Conservation (phyloP, 2,113 vertebrate genomes). For the Mionectes macconnelli region DNA sequence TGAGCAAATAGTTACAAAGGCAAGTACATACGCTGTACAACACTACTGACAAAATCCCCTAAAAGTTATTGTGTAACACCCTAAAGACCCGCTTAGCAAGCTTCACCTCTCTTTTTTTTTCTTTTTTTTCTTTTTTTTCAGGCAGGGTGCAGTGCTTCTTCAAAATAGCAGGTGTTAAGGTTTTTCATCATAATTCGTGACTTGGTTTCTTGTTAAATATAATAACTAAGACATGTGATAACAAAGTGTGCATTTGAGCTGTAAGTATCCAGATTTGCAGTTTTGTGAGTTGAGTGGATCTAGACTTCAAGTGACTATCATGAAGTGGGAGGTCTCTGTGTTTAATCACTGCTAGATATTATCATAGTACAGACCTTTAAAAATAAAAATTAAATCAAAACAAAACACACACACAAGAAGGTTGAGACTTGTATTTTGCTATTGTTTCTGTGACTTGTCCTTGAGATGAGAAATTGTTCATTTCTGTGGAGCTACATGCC, state of each 20-base stretch:
- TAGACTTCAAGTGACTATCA: constrained; percentile 6
- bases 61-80: background rate
- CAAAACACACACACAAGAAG: background rate
- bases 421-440: background rate
- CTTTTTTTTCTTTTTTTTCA: background rate
- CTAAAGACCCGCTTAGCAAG: background rate
- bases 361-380: background rate
- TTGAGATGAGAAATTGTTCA: background rate
- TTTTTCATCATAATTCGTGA: constrained; percentile 42
- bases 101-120: background rate
- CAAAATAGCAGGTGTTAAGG: constrained; percentile 50
- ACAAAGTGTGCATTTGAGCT: constrained; percentile 38
- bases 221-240: constrained; percentile 46
- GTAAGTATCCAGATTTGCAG: constrained; percentile 29
- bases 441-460: background rate
- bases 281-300: constrained; percentile 9
- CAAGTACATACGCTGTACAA: fast-evolving
- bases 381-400: background rate
- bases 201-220: constrained; percentile 49
- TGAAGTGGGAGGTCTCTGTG: background rate
- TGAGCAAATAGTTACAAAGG: background rate
- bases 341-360: background rate
- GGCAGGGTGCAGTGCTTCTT: background rate
- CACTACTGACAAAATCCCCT: background rate
- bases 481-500: background rate